Evolutionary conservation across 2,888 invertebrate species (phyloP).

Genomic region (Melangyna quadrimaculata): DNA sequence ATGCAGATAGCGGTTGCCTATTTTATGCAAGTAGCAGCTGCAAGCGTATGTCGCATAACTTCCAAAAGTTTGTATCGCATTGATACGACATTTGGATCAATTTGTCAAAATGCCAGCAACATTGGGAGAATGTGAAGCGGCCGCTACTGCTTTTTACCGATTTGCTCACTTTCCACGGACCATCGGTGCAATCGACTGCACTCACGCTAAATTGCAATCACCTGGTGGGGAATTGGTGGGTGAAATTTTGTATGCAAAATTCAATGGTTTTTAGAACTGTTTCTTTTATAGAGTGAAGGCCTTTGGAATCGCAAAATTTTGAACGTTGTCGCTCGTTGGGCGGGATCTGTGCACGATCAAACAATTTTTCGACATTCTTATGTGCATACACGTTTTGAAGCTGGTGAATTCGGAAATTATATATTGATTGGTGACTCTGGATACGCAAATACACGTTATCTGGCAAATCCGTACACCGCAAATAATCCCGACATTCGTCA

Average conservation of each 20-base stretch:
- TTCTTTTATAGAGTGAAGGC: too few relatives aligned
- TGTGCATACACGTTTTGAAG: conserved; percentile 1
- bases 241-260: too few relatives aligned
- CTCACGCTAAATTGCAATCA: too few relatives aligned
- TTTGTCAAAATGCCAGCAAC: not conserved
- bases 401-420: not conserved
- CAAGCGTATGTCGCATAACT: not conserved
- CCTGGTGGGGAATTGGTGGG: too few relatives aligned
- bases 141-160: not conserved
- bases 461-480: not conserved
- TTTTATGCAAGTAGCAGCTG: not conserved
- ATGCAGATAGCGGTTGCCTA: not conserved
- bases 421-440: not conserved
- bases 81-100: not conserved
- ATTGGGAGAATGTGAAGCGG: not conserved
- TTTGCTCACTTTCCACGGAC: not conserved
- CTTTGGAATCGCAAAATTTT: not conserved
- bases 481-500: not conserved
- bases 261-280: too few relatives aligned
- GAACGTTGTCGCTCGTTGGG: conserved; percentile 1
- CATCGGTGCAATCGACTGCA: too few relatives aligned
- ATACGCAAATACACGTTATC: not conserved
- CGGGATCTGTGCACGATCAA: not conserved
- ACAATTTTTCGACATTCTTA: not conserved
- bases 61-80: not conserved